phyloP scores from a whole-genome alignment of 2,888 invertebrate species.

The Tetragonisca angustula region DNA sequence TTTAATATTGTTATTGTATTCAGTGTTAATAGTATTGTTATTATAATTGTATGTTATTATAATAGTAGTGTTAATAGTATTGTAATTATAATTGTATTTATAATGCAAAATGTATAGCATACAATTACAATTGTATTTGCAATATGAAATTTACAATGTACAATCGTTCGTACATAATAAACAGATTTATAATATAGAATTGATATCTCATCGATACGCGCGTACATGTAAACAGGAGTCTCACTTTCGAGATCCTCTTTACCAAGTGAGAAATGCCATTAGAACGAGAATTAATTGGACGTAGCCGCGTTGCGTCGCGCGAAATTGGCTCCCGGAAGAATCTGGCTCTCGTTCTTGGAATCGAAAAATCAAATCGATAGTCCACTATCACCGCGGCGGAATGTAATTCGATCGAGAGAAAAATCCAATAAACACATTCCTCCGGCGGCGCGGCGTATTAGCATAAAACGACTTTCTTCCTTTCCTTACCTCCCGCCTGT shows the following conservation, averaged over 20 bases:
- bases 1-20: no score
- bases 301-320: constrained; percentile 8
- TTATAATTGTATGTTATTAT: no score
- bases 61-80: no score
- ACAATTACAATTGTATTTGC: no score
- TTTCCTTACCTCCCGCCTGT: constrained; percentile 33
- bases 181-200: no score
- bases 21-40: no score
- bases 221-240: background rate
- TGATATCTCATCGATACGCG: no score
- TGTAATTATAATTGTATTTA: no score
- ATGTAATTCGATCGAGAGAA: constrained; percentile 80
- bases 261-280: background rate
- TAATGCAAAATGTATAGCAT: no score
- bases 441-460: constrained; percentile 70
- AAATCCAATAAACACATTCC: constrained; percentile 83
- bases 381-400: constrained; percentile 71
- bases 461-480: constrained; percentile 70
- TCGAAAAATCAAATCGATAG: constrained; percentile 77
- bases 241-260: background rate
- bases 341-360: constrained; percentile 63
- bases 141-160: no score
- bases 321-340: constrained; percentile 50
- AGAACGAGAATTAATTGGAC: constrained; percentile 47
- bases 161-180: no score